Percentiles rank a stretch among this genome's conserved stretches.
Conservation (phyloP, 2,888 invertebrate species). For the Conus canariensis region DNA sequence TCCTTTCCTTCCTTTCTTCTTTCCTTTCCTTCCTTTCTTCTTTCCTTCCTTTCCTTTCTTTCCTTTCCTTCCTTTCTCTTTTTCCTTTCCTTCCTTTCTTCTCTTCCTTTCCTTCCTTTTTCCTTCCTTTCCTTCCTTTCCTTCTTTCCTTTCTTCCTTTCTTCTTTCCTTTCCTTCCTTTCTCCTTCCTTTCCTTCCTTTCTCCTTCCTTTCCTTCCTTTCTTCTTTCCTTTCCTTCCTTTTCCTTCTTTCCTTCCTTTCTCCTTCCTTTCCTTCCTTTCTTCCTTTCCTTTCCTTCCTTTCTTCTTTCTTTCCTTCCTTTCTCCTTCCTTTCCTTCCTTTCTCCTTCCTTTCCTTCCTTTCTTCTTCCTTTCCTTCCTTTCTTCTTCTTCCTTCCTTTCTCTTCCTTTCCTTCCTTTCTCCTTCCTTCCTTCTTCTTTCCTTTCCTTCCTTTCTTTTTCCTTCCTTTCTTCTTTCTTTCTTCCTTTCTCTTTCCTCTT, state of each 20-base stretch:
- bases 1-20: not conserved
- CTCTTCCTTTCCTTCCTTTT: not conserved
- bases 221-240: not conserved
- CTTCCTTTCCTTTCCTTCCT: not conserved
- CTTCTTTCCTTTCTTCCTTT: not conserved
- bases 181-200: not conserved
- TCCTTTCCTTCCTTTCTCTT: not conserved
- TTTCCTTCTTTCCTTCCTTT: not conserved
- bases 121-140: not conserved
- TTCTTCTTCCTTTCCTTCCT: not conserved
- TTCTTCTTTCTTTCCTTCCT: not conserved
- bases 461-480: not conserved
- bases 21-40: not conserved
- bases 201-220: not conserved
- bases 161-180: not conserved
- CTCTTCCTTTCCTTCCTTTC: not conserved
- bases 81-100: not conserved
- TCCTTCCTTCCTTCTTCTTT: not conserved
- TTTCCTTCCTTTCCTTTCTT: not conserved
- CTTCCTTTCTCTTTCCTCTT: not conserved
- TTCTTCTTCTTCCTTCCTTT: not conserved
- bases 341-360: not conserved
- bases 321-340: not conserved
- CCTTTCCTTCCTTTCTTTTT: not conserved
- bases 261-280: not conserved